A percentile compares a stretch with the other conserved stretches of the same genome.
Conservation (phyloP, 1,140 invertebrate species). For the Phymorhynchus buccinoides region DNA sequence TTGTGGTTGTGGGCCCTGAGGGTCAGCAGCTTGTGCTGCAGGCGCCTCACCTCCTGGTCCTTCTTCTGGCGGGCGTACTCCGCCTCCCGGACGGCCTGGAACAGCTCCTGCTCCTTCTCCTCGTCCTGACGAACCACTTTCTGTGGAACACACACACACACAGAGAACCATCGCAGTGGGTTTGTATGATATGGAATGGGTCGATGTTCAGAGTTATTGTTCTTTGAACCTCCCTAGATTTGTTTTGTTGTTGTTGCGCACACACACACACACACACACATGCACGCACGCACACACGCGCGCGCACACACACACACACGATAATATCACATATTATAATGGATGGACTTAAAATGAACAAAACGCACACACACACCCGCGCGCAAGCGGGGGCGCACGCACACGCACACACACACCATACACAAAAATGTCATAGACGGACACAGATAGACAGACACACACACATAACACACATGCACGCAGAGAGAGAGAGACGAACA, state of each 20-base stretch:
- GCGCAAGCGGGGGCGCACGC: background rate
- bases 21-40: slow-evolving; percentile 60
- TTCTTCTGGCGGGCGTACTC: slow-evolving; percentile 69
- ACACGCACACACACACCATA: background rate
- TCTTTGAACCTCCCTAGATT: too few relatives aligned
- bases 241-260: too few relatives aligned
- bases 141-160: slow-evolving; percentile 43
- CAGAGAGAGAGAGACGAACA: background rate
- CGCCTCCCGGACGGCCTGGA: slow-evolving; percentile 63
- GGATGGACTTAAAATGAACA: background rate
- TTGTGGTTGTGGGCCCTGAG: slow-evolving; percentile 61
- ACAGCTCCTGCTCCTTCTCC: slow-evolving; percentile 64
- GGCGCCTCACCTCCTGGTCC: slow-evolving; percentile 61
- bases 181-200: too few relatives aligned
- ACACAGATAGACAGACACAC: background rate
- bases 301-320: slow-evolving; percentile 3
- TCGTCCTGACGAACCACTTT: slow-evolving; percentile 68
- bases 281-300: background rate
- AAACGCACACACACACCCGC: background rate
- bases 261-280: slow-evolving; percentile 15
- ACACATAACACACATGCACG: slow-evolving; percentile 21
- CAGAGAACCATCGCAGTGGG: background rate
- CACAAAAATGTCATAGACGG: background rate
- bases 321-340: background rate
- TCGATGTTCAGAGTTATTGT: too few relatives aligned